Percentiles rank a stretch among this genome's conserved stretches.
Conservation (phyloP, 2,113 vertebrate species). For the Solenodon paradoxus region DNA sequence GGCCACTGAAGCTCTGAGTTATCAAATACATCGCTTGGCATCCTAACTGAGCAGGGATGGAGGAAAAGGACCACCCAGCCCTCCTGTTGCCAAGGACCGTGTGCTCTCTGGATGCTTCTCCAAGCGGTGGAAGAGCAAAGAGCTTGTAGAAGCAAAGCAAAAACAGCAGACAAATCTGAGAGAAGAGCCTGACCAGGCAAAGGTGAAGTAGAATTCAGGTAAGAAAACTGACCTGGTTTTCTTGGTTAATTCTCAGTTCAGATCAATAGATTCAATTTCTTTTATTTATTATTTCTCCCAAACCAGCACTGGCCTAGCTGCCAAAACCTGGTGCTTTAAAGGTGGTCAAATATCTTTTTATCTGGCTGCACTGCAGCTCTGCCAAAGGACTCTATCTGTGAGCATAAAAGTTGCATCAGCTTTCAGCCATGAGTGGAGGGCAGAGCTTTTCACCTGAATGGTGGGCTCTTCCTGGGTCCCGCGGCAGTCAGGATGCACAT, state of each 20-base stretch:
- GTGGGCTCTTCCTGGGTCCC: neutral
- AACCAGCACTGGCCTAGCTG: neutral
- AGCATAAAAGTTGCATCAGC: neutral
- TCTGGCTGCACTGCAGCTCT: neutral
- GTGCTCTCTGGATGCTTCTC: neutral
- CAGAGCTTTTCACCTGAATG: neutral
- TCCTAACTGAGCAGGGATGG: neutral
- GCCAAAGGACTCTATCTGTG: neutral
- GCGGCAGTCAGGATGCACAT: neutral
- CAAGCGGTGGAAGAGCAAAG: neutral
- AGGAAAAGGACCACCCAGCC: neutral
- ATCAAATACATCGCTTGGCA: neutral
- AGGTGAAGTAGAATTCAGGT: neutral
- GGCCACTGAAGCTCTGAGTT: neutral
- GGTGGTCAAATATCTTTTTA: neutral
- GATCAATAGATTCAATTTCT: neutral
- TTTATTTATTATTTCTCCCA: neutral
- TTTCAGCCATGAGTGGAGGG: neutral
- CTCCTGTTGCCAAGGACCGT: neutral
- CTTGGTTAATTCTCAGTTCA: neutral
- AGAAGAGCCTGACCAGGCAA: neutral
- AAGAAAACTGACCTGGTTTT: neutral
- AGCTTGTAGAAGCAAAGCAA: neutral
- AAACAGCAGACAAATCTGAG: neutral
- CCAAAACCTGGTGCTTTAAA: neutral